Conservation (phyloP, 2,113 vertebrate species). For the Tor tambroides region DNA sequence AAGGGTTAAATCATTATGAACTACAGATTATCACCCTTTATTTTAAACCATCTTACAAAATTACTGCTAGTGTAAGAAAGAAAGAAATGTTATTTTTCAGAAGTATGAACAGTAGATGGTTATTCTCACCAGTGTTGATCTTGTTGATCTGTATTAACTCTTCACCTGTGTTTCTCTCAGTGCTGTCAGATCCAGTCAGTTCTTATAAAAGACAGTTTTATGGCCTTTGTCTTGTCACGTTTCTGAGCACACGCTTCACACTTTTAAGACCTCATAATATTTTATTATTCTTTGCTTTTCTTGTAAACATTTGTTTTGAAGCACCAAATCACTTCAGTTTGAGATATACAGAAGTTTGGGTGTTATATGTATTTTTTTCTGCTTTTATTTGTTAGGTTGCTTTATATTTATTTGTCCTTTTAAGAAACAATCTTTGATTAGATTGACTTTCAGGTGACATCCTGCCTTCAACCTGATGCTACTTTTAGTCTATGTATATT, state of each 20-base stretch:
- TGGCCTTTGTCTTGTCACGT: not conserved
- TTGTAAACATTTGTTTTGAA: not conserved
- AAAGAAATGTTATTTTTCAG: not conserved
- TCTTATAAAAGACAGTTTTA: not conserved
- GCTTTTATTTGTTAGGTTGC: too few relatives aligned
- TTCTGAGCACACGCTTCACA: not conserved
- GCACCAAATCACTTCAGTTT: not conserved
- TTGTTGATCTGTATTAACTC: not conserved
- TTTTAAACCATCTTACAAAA: too few relatives aligned
- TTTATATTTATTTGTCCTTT: not conserved
- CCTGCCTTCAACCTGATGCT: too few relatives aligned
- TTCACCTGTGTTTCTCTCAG: not conserved
- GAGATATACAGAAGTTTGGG: not conserved
- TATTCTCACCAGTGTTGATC: slow-evolving; percentile 4
- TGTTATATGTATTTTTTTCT: not conserved
- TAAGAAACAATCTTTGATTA: not conserved
- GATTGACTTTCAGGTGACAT: too few relatives aligned
- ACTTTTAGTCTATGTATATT: too few relatives aligned
- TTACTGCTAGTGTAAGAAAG: too few relatives aligned
- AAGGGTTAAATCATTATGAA: too few relatives aligned
- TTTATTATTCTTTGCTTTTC: not conserved
- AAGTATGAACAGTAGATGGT: not conserved
- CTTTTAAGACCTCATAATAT: not conserved
- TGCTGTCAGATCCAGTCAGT: not conserved
- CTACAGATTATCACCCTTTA: too few relatives aligned